Base-by-base conservation (phyloP, 2,113 vertebrate species). In the Heteronetta atricapilla region DNA sequence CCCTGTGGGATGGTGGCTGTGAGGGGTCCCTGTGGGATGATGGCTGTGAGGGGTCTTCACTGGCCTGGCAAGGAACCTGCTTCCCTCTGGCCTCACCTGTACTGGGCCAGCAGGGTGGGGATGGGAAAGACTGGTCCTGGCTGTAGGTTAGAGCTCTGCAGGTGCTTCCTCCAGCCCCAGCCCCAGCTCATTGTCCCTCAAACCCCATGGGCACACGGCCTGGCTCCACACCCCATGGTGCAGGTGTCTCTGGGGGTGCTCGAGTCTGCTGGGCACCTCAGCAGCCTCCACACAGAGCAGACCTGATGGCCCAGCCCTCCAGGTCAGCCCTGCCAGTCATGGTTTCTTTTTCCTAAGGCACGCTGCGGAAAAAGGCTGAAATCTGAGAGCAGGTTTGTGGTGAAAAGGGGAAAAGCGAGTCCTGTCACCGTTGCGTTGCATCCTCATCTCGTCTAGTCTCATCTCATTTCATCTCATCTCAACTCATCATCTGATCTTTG, bases 371-470 rank as follows among this genome's bases (percentile, higher is more conserved):
- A 66, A 83, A 46, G 7, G 73, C 2, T 59, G 52, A 70, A 74
- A 80, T 42, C 14, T 77, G 40, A 74, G 50, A 50, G 31, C 77
- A 82, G 14, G 9, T 69, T 76, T 91, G 22, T 38, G 58, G 20
- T 73, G 44, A 91, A 91, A 78, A 13, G 8, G 23, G 40, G 58
- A 86, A 93, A 89, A 77, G 23, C 25, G 88, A 80, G 29, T 79
- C 52, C 2, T 67, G 28, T 84, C 0, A 1, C 82, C 18, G 18
- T 11, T 12, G 29, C 5, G 36, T 33, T 20, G 25, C 48, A 33
- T 36, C 40, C 11, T 26, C 46, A 46, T 25, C 21, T 34, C 13
- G 44, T 19, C 34, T 33, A 8, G 64, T 21, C 21, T 18, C 28
- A 82, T 48, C 28, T 25, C 44, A 40, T 14, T 28, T 22, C 60